Conservation (phyloP, 2,888 invertebrate species). For the Schizaphis graminum region DNA sequence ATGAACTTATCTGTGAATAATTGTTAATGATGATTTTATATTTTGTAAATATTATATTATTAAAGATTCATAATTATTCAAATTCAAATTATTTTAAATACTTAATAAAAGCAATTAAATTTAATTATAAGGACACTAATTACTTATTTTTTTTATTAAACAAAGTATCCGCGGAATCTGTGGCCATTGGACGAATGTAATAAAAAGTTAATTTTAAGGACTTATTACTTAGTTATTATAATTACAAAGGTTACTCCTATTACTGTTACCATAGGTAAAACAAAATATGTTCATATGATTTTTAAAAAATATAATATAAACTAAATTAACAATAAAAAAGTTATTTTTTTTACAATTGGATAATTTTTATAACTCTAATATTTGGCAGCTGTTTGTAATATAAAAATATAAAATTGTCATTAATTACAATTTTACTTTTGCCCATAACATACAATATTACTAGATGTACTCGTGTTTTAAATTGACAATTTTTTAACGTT, state of each 20-base stretch:
- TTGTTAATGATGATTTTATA: background rate
- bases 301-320: background rate
- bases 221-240: background rate
- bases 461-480: background rate
- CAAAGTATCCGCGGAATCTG: too few relatives aligned
- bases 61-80: background rate
- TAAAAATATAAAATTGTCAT: background rate
- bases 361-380: background rate
- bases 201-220: background rate
- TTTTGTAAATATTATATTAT: background rate
- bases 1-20: background rate
- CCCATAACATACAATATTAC: background rate
- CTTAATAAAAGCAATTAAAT: background rate
- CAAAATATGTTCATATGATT: background rate
- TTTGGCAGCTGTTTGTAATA: background rate
- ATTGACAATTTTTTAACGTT: background rate
- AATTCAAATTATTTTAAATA: background rate
- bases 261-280: background rate
- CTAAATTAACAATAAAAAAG: background rate
- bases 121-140: background rate
- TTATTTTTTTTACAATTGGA: background rate
- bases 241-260: background rate
- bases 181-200: too few relatives aligned
- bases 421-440: background rate
- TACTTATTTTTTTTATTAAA: background rate